These are phyloP conservation scores for human DNA, from an alignment of 2,113 vertebrate species.

Conservation along the genomic window GRCh38 chr2:154051001-154051500, in stretches of 20 bases:
- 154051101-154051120: background rate
- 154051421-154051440: too few species aligned
- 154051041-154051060: background rate
- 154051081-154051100: constrained; percentile 22
- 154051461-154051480: too few species aligned
- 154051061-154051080: background rate
- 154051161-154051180: constrained; percentile 41
- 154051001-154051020: background rate
- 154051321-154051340: too few species aligned
- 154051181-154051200: constrained; percentile 9
- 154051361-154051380: too few species aligned
- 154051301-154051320: too few species aligned
- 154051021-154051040: background rate
- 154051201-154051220: constrained; percentile 43
- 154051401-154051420: too few species aligned
- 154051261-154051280: background rate
- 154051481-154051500: too few species aligned
- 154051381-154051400: too few species aligned
- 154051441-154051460: too few species aligned
- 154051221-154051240: constrained; percentile 52
- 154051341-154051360: too few species aligned
- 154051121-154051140: constrained; percentile 28
- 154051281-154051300: too few species aligned
- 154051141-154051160: constrained; percentile 61
- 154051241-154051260: background rate